phyloP scores from a whole-genome alignment of 2,113 vertebrate genomes.

The Alosa alosa region DNA sequence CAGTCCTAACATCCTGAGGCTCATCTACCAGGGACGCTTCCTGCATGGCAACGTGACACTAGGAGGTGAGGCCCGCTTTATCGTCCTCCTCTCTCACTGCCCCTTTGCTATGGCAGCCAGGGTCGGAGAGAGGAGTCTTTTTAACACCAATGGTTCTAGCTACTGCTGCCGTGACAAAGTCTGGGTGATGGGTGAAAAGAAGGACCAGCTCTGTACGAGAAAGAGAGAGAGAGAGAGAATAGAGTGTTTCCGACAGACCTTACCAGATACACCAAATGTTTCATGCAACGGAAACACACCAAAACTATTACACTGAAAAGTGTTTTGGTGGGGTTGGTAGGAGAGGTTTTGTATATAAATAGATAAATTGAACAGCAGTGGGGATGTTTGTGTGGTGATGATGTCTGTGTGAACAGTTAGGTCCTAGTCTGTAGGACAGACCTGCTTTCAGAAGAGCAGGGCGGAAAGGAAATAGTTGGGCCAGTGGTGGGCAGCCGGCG shows the following conservation, averaged over 20 bases:
- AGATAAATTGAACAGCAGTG: not conserved
- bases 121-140: not conserved
- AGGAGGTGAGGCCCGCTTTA: slow-evolving; percentile 79
- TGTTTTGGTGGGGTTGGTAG: not conserved
- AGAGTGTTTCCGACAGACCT: not conserved
- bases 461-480: slow-evolving; percentile 55
- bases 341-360: slow-evolving; percentile 4
- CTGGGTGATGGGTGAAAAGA: not conserved
- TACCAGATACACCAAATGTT: not conserved
- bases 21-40: slow-evolving; percentile 99
- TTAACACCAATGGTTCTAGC: not conserved
- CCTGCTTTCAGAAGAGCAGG: slow-evolving; percentile 59
- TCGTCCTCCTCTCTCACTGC: not conserved
- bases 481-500: slow-evolving; percentile 51
- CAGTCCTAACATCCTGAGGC: slow-evolving; percentile 94
- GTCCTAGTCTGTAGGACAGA: slow-evolving; percentile 66
- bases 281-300: not conserved
- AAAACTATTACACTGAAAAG: slow-evolving; percentile 1
- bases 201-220: not conserved
- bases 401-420: slow-evolving; percentile 63
- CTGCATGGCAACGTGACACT: slow-evolving; percentile 97
- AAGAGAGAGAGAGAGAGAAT: not conserved
- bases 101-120: not conserved
- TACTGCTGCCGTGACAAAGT: not conserved
- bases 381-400: slow-evolving; percentile 52